Conservation (phyloP, 2,888 invertebrate genomes). For the Xestia xanthographa region DNA sequence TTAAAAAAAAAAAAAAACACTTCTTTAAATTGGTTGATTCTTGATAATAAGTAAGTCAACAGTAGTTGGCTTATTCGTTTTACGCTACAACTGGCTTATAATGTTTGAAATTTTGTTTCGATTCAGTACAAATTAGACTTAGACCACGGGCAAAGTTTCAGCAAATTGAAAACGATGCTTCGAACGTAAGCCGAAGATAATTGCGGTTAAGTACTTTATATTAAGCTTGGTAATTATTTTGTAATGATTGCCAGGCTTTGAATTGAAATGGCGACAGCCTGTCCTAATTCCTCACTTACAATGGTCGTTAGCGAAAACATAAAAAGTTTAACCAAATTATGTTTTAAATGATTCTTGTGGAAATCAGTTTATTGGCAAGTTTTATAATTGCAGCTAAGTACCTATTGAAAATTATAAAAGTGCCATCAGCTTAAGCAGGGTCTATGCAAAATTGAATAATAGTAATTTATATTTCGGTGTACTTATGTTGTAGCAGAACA, state of each 20-base stretch:
- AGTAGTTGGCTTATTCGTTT: not conserved
- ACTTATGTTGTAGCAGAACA: not conserved
- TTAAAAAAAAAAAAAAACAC: not conserved
- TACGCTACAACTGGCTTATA: not conserved
- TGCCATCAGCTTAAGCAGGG: too few relatives aligned
- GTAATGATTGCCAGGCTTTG: slow-evolving; percentile 20
- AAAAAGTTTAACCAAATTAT: slow-evolving; percentile 4
- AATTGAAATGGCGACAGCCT: slow-evolving; percentile 33
- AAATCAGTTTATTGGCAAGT: not conserved
- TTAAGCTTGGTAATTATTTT: slow-evolving; percentile 50
- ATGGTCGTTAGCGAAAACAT: slow-evolving; percentile 35
- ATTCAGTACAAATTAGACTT: not conserved
- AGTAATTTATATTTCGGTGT: too few relatives aligned
- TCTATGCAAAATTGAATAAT: not conserved
- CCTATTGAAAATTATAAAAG: not conserved
- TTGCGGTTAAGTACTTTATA: slow-evolving; percentile 38
- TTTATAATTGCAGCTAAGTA: not conserved
- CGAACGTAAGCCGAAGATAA: slow-evolving; percentile 31
- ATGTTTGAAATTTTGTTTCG: not conserved
- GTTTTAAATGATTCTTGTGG: not conserved
- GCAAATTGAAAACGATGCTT: slow-evolving; percentile 21
- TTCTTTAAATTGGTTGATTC: not conserved
- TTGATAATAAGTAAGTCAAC: not conserved
- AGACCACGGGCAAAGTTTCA: slow-evolving; percentile 14
- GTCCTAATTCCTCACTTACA: slow-evolving; percentile 41